Evolutionary conservation across 1,140 invertebrate genomes (phyloP).

Genomic region (Trichomalopsis sarcophagae): DNA sequence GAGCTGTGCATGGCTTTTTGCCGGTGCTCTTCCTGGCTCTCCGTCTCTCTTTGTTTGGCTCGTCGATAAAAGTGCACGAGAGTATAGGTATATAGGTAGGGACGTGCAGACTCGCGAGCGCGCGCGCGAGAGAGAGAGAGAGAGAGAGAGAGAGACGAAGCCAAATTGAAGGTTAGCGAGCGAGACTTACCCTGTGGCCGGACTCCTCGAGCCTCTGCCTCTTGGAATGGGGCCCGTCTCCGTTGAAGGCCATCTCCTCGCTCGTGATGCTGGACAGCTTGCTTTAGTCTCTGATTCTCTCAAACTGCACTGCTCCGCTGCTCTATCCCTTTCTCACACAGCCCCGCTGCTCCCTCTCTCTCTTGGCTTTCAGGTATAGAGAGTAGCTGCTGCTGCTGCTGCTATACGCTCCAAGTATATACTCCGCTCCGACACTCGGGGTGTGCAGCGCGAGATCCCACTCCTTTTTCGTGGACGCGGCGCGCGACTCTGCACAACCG

Average conservation of each 20-base stretch:
- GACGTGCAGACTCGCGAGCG: background rate
- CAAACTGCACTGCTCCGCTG: background rate
- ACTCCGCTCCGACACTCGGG: conserved; percentile 56
- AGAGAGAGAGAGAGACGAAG: background rate
- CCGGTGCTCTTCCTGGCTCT: background rate
- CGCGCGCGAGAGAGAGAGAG: background rate
- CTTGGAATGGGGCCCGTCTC: conserved; percentile 76
- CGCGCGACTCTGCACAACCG: background rate
- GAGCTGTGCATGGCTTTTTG: background rate
- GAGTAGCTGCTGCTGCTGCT: background rate
- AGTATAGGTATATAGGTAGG: background rate
- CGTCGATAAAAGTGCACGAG: conserved; percentile 34
- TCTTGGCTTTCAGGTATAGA: background rate
- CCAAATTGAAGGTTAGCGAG: background rate
- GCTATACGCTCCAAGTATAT: background rate
- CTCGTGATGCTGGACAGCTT: conserved; percentile 50
- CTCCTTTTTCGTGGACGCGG: background rate
- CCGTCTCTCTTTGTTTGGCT: background rate
- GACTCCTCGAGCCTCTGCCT: conserved; percentile 75
- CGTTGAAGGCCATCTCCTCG: conserved; percentile 75
- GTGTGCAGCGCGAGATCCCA: conserved; percentile 57
- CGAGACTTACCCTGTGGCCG: conserved; percentile 73
- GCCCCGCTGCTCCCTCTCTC: background rate
- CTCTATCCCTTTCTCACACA: background rate
- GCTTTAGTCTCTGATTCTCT: conserved; percentile 22